Evolutionary conservation across 30 jellyfish, hydroid and myxozoan species (phyloP).

Genomic region (Hydractinia symbiolongicarpus): DNA sequence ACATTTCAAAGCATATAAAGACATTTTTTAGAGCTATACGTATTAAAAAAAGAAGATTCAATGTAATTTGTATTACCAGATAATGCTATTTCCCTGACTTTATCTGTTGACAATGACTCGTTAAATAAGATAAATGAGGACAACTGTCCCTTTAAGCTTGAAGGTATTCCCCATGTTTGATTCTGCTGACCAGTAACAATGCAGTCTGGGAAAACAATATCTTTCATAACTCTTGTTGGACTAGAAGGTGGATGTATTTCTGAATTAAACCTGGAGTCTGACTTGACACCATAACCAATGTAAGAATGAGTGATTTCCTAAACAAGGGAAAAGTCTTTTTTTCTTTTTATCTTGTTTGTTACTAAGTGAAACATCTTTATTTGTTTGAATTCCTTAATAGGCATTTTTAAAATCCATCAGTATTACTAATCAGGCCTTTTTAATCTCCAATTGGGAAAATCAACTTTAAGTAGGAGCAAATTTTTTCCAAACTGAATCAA

Average conservation of each 20-base stretch:
- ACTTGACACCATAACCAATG: conserved; percentile 57
- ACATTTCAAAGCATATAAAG: too few species aligned
- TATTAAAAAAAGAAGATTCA: neutral
- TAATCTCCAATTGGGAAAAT: too few species aligned
- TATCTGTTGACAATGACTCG: conserved; percentile 44
- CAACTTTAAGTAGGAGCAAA: too few species aligned
- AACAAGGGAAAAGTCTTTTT: neutral
- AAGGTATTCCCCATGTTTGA: conserved; percentile 65
- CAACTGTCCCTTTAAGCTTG: conserved; percentile 65
- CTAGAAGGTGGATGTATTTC: conserved; percentile 51
- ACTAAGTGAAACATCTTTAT: neutral
- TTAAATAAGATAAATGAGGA: conserved; percentile 59
- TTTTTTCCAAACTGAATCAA: too few species aligned
- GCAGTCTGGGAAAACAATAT: conserved; percentile 47
- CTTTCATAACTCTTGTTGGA: conserved; percentile 1
- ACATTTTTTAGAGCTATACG: too few species aligned
- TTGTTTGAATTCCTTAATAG: too few species aligned
- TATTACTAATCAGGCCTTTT: too few species aligned
- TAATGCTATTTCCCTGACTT: conserved; percentile 19
- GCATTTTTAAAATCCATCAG: too few species aligned
- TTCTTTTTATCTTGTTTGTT: neutral
- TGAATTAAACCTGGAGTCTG: conserved; percentile 57
- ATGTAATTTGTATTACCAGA: conserved; percentile 27
- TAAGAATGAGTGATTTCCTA: conserved; percentile 52
- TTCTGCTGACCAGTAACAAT: conserved; percentile 79